Evolutionary conservation across 2,797 vertebrate genomes (phyloP), one percentile per base, ranked within the genome.

Genomic region (Eulemur mongoz): DNA sequence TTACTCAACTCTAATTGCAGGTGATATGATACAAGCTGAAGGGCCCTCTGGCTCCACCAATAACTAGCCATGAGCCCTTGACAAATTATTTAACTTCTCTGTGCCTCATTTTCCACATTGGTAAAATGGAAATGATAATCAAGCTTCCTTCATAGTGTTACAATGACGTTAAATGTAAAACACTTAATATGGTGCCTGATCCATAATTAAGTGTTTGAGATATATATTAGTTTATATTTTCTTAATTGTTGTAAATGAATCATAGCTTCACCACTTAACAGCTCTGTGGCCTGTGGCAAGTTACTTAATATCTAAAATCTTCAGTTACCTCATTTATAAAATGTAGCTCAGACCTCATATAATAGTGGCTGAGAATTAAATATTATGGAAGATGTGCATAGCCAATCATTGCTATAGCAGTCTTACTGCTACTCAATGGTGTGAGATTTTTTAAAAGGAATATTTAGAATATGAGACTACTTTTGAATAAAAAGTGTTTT

Each of bases 401-500:
- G 22, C 18, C 45, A 54, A 45, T n/a, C 17, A 40, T 48, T 92
- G 40, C 7, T 87, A 75, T 30, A 59, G 7, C 22, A 52, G 12
- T 86, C 63, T 73, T 43, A 63, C 8, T 69, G 7, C 5, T 73
- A 50, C 23, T 59, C 30, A 75, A 22, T 25, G 17, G 50, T 35
- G 30, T 57, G n/a, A 81, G 40, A 69, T 48, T 30, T 72, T 40
- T 57, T 54, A 83, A 94, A n/a, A 78, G 0, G 23, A 78, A 73
- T 48, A 91, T 82, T 40, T 48, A 93, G 8, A 95, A 52, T 43
- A 45, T 32, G 7, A 91, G 40, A 57, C 17, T 18, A 87, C 10
- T 89, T 97, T 89, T 96, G 14, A 89, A 32, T 48, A 2, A 35
- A 93, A 94, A 86, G 4, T 18, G 91, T 43, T 94, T 83, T 96